Evolutionary conservation across 2,797 vertebrate species (phyloP), one percentile per base, ranked within the genome.

Genomic region (Capromys pilorides): DNA sequence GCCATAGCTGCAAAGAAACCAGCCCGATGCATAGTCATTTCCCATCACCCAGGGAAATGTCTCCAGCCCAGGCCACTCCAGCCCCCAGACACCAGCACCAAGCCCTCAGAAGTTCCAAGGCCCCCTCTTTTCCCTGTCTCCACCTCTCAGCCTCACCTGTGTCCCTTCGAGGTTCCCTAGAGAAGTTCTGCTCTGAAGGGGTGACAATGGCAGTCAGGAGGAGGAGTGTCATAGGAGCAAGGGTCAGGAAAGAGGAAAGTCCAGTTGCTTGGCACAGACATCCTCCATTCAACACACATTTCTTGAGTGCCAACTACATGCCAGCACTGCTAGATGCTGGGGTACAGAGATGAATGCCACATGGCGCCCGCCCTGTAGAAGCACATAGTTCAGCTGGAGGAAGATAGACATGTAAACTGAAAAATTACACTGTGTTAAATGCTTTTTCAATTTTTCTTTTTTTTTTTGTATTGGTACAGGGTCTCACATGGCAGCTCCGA

Each of bases 1-100:
- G 99, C 99, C 99, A 99, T 99, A 87, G 96, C 98, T 98, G 89
- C 19, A 77, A 88, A 90, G 86, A 96, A 97, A 96, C 28, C 85
- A 86, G 57, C 1, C 94, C 78, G 71, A 78, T 16, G n/a, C 77
- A 59, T 1, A 31, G 41, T 86, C 67, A 79, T 28, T 64, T 78
- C 66, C 73, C 69, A 75, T 36, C 67, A 77, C 39, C 49, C 41
- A 28, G 69, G 10, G 13, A 66, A 69, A 90, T 49, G 64, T 24
- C 54, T 51, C 45, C 45, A 18, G n/a, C 45, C 80, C 88, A 93
- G 39, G 22, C 84, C 61, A 9, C 3, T 51, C 75, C 81, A 51
- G 51, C 39, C 67, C 73, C 61, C n/a, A 14, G 28, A 83, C 7
- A 62, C 87, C 90, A 94, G 24, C 1, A 9, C 51, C 93, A 33